These are phyloP conservation scores for Anguilla anguilla DNA, from an alignment of 2,797 vertebrate genomes.

Conservation along the genomic window DNA sequence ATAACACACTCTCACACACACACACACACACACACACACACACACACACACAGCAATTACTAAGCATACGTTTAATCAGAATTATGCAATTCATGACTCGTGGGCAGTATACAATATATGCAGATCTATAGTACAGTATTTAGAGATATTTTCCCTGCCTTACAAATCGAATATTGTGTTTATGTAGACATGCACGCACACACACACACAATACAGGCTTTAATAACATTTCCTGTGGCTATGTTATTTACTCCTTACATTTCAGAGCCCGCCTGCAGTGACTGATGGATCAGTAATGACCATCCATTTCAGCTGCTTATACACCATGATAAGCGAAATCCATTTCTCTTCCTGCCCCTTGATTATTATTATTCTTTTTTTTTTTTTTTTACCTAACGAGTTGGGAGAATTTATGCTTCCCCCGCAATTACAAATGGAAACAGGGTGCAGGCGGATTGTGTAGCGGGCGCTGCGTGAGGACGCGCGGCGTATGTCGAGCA, in stretches of 20 bases:
- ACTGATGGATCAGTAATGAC: slow-evolving; percentile 20
- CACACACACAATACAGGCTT: background rate
- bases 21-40: background rate
- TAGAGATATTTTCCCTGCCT: background rate
- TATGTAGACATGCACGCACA: background rate
- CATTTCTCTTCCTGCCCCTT: slow-evolving; percentile 31
- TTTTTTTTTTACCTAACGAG: slow-evolving; percentile 21
- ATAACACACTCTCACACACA: no score
- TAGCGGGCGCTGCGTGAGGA: background rate
- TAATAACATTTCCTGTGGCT: background rate
- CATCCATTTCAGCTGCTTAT: slow-evolving; percentile 22
- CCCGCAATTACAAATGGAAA: slow-evolving; percentile 27
- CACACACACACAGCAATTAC: slow-evolving; percentile 7
- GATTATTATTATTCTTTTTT: slow-evolving; percentile 3
- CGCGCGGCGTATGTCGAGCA: slow-evolving; percentile 8
- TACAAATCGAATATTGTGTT: background rate
- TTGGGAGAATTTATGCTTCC: slow-evolving; percentile 24
- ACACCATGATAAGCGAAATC: slow-evolving; percentile 30
- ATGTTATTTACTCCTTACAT: slow-evolving; percentile 10
- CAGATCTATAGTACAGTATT: background rate
- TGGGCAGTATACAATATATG: background rate
- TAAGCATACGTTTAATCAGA: background rate
- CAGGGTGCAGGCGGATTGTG: slow-evolving; percentile 11
- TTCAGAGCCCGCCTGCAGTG: background rate
- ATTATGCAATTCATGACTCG: background rate